A percentile compares a stretch with the other conserved stretches of the same genome.
phyloP scores from a whole-genome alignment of 1,140 invertebrate genomes.

The Aphelenchoides besseyi region DNA sequence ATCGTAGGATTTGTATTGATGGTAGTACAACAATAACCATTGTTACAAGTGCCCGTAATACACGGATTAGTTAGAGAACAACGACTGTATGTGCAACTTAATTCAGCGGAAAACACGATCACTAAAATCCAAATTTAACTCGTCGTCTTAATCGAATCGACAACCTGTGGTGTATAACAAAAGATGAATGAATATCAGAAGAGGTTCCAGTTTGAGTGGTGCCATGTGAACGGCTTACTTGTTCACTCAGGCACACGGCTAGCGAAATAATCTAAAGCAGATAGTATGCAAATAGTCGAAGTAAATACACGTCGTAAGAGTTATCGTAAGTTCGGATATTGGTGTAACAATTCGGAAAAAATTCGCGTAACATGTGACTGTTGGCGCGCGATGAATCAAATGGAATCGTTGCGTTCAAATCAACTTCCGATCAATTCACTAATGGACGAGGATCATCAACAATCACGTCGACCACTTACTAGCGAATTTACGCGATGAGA shows the following conservation, averaged over 20 bases:
- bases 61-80: constrained; percentile 15
- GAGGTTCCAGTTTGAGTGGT: background rate
- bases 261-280: background rate
- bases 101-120: background rate
- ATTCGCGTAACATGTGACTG: too few species aligned
- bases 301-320: too few species aligned
- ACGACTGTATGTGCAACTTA: constrained; percentile 8
- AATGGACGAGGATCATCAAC: too few species aligned
- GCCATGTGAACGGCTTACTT: constrained; percentile 3
- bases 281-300: too few species aligned
- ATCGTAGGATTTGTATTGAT: background rate
- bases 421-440: too few species aligned
- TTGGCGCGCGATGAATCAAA: too few species aligned
- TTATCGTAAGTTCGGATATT: too few species aligned
- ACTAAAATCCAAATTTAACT: background rate
- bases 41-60: constrained; percentile 13
- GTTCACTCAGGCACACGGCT: background rate
- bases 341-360: too few species aligned
- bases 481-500: too few species aligned
- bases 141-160: background rate
- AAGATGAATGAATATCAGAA: background rate
- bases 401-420: too few species aligned
- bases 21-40: constrained; percentile 11
- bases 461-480: too few species aligned
- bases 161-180: background rate